phyloP scores from a whole-genome alignment of 2,113 vertebrate genomes.

The Psephotus haematonotus region DNA sequence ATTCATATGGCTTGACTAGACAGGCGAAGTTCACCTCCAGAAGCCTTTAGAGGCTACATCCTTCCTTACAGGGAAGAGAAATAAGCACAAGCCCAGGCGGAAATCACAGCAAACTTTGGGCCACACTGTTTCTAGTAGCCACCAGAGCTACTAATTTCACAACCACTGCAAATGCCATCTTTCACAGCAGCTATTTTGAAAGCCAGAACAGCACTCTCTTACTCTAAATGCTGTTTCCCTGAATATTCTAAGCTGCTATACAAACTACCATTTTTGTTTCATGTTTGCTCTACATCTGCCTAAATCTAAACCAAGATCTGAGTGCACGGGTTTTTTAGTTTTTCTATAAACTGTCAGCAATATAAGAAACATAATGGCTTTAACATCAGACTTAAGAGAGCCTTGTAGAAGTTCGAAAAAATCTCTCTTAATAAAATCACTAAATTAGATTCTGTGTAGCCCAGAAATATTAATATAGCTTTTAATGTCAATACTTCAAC shows the following conservation, averaged over 20 bases:
- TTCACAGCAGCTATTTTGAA: neutral
- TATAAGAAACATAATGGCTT: neutral
- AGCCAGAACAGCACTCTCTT: neutral
- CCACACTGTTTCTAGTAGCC: neutral
- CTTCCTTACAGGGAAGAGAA: neutral
- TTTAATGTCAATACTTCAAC: neutral
- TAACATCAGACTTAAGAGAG: neutral
- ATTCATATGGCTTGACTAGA: neutral
- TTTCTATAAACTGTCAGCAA: neutral
- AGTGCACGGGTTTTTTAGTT: rapidly evolving
- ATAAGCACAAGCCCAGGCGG: neutral
- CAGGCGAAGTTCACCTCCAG: neutral
- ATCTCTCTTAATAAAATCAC: neutral
- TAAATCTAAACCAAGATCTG: neutral
- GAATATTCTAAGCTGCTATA: rapidly evolving
- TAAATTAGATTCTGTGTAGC: neutral
- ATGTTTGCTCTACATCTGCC: neutral
- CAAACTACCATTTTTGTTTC: neutral
- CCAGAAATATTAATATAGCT: neutral
- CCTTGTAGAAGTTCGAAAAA: neutral
- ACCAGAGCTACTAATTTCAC: neutral
- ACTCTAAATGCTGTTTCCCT: neutral
- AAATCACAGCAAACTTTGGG: neutral
- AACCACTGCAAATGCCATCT: neutral
- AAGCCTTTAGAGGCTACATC: neutral